phyloP scores from a whole-genome alignment of 2,888 invertebrate species.

The Melipona beecheii region DNA sequence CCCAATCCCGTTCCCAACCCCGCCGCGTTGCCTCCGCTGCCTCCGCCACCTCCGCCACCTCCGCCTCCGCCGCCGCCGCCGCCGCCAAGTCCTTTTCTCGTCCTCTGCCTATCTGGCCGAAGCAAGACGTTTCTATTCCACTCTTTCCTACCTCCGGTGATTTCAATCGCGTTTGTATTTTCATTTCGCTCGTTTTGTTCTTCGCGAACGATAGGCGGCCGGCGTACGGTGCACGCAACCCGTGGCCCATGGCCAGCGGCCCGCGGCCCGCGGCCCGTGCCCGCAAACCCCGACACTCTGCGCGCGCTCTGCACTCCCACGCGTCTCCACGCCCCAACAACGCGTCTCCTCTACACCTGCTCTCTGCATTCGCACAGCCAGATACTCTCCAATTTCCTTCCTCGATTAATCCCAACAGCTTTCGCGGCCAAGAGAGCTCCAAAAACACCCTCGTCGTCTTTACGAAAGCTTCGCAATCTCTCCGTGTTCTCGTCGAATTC shows the following conservation, averaged over 20 bases:
- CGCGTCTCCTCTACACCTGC: no score
- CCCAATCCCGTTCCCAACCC: neutral
- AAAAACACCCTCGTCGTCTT: no score
- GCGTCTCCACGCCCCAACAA: neutral
- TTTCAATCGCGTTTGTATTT: constrained; percentile 25
- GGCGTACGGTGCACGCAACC: no score
- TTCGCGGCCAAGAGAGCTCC: no score
- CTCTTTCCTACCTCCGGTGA: neutral
- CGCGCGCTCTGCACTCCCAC: neutral
- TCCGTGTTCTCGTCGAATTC: no score
- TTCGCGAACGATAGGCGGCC: neutral
- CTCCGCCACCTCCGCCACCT: neutral
- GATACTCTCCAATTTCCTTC: no score
- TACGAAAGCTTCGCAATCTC: no score
- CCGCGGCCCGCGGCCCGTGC: neutral
- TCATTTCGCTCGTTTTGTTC: constrained; percentile 29
- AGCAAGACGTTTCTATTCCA: constrained; percentile 15
- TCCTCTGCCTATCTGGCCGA: constrained; percentile 22
- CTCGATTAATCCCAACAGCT: no score
- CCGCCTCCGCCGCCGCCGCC: neutral
- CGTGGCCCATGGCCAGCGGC: neutral
- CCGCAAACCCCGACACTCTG: neutral
- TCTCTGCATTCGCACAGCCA: no score
- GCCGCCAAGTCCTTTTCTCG: neutral
- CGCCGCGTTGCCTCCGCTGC: neutral